Conservation (phyloP, 2,797 vertebrate genomes). For the Poecile montanus region DNA sequence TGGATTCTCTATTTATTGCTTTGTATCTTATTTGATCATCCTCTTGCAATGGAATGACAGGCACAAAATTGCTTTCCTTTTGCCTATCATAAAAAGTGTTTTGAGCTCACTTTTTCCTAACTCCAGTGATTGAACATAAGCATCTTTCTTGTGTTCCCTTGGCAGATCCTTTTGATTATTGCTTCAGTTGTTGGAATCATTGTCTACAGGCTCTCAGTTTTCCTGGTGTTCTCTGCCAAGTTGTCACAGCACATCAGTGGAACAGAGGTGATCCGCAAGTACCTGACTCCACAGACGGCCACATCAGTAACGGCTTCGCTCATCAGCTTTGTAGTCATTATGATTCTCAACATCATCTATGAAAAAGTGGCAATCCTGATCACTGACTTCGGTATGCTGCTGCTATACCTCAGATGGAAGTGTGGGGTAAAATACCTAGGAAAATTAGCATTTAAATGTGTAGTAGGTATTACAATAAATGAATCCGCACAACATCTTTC, state of each 20-base stretch:
- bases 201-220: slow-evolving; percentile 91
- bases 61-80: not conserved
- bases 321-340: slow-evolving; percentile 92
- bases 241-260: slow-evolving; percentile 77
- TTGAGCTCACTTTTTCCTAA: not conserved
- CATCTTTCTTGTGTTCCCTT: slow-evolving; percentile 15
- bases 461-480: not conserved
- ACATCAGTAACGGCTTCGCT: slow-evolving; percentile 91
- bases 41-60: not conserved
- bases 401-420: not conserved
- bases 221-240: slow-evolving; percentile 85
- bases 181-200: slow-evolving; percentile 92
- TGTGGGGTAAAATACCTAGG: not conserved
- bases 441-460: not conserved
- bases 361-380: slow-evolving; percentile 93
- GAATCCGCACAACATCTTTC: not conserved
- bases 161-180: slow-evolving; percentile 89
- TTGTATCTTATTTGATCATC: not conserved
- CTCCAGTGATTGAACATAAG: not conserved
- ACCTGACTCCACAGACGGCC: slow-evolving; percentile 92
- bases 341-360: slow-evolving; percentile 90
- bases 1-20: not conserved
- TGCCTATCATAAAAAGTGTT: not conserved
- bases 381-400: slow-evolving; percentile 87
- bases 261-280: slow-evolving; percentile 86